Percentiles rank a stretch among this genome's conserved stretches.
phyloP scores from a whole-genome alignment of 2,113 vertebrate species.

The Lethenteron camtschaticum region DNA sequence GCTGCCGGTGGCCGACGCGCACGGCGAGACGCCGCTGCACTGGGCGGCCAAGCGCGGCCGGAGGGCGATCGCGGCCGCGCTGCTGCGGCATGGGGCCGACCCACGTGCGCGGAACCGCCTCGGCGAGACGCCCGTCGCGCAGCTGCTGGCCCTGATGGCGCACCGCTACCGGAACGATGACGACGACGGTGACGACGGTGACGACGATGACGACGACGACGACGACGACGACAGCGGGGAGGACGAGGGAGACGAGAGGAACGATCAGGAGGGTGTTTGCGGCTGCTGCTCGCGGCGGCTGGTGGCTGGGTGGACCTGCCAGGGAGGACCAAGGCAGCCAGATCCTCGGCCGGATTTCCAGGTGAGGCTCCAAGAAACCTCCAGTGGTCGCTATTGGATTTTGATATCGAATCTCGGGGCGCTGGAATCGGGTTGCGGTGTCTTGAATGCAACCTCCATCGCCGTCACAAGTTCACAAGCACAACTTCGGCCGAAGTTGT shows the following conservation, averaged over 20 bases:
- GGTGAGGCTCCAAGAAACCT: constrained; percentile 55
- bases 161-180: too few relatives aligned
- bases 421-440: too few relatives aligned
- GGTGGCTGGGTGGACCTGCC: constrained; percentile 41
- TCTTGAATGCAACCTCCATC: too few relatives aligned
- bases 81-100: constrained; percentile 67
- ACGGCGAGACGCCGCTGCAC: constrained; percentile 71
- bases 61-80: constrained; percentile 37
- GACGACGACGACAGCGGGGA: too few relatives aligned
- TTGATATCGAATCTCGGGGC: too few relatives aligned
- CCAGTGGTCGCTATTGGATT: constrained; percentile 17
- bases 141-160: constrained; percentile 52
- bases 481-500: too few relatives aligned
- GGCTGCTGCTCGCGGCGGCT: constrained; percentile 44
- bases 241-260: constrained; percentile 44
- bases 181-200: too few relatives aligned
- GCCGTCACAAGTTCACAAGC: too few relatives aligned
- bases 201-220: too few relatives aligned
- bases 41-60: constrained; percentile 56
- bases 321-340: constrained; percentile 28
- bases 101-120: constrained; percentile 64
- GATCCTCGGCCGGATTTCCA: constrained; percentile 21
- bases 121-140: constrained; percentile 64
- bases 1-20: constrained; percentile 67
- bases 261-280: constrained; percentile 69